Percentiles rank a stretch among this genome's conserved stretches.
Evolutionary conservation across 1,140 invertebrate genomes (phyloP).

Genomic region (Pachypsylla venusta): DNA sequence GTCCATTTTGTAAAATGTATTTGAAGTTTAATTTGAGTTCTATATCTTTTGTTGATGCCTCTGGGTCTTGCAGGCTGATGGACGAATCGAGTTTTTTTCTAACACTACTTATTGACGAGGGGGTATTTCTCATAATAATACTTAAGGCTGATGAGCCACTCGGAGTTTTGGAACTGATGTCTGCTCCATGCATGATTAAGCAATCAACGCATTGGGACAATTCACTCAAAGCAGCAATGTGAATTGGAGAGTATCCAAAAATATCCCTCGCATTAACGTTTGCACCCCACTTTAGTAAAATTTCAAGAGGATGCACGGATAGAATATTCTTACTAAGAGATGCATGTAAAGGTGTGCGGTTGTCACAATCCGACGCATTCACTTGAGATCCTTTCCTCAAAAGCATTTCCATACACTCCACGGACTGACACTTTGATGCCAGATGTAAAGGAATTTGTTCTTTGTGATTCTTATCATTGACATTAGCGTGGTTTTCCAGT

Average conservation of each 20-base stretch:
- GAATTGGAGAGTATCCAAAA: conserved; percentile 76
- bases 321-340: conserved; percentile 57
- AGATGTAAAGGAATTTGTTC: conserved; percentile 63
- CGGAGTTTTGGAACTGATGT: conserved; percentile 66
- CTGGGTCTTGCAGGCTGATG: conserved; percentile 59
- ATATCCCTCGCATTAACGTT: conserved; percentile 73
- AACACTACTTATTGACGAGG: conserved; percentile 59
- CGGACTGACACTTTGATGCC: conserved; percentile 53
- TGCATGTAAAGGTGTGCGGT: conserved; percentile 57
- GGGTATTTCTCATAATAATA: conserved; percentile 65
- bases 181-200: conserved; percentile 64
- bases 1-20: conserved; percentile 57
- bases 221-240: conserved; percentile 70
- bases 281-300: conserved; percentile 54
- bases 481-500: conserved; percentile 53
- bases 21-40: conserved; percentile 67
- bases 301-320: conserved; percentile 58
- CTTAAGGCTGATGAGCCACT: conserved; percentile 66
- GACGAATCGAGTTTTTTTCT: conserved; percentile 58
- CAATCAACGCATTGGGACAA: conserved; percentile 67
- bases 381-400: conserved; percentile 54
- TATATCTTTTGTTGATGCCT: conserved; percentile 57
- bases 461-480: conserved; percentile 49
- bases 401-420: conserved; percentile 59
- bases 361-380: conserved; percentile 58